Base-by-base conservation (phyloP, 1,140 invertebrate genomes). In the Papilio polytes region DNA sequence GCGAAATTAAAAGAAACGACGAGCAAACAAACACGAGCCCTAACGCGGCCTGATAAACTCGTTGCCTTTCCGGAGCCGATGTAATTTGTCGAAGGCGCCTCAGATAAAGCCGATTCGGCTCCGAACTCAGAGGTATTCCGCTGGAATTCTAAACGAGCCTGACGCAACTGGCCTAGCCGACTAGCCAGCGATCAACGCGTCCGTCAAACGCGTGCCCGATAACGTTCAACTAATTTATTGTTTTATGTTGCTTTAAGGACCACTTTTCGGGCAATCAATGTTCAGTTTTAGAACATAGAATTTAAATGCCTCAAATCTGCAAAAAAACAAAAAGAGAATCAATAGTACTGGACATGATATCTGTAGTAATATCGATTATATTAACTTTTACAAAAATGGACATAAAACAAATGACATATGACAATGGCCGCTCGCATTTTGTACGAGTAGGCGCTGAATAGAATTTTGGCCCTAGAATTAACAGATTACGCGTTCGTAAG, bases 1-100 rank as follows among this genome's bases (percentile, higher is more conserved):
- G 90, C 91, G 88, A 94, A 94, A 94, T 94, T 94, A 94, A 94
- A 94, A 91, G 92, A 85, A 92, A 88, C 87, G 88, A 90, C 88
- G 87, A 90, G 91, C 90, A 89, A 90, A 88, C 90, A 89, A 92
- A 92, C 92, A 91, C 90, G 86, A 82, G 81, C 88, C 84, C 90
- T 92, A 93, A 93, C 87, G 87, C 90, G 89, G 86, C 88, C 82
- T 91, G 92, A 94, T 94, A 94, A 93, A 86, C 84, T 85, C 82
- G 85, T 87, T 85, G 87, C 85, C 87, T 91, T 92, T 92, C 93
- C 89, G 88, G 91, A 82, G 84, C 89, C 89, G 90, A 88, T 86
- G 91, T 94, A 94, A 94, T 94, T 94, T 92, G 92, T 94, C 92
- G 89, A 88, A 94, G 93, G 93, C 93, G 93, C 93, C 93, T 87